These are phyloP conservation scores for Pseudochromis fuscus DNA, from an alignment of 2,797 vertebrate species.

Conservation along the genomic window DNA sequence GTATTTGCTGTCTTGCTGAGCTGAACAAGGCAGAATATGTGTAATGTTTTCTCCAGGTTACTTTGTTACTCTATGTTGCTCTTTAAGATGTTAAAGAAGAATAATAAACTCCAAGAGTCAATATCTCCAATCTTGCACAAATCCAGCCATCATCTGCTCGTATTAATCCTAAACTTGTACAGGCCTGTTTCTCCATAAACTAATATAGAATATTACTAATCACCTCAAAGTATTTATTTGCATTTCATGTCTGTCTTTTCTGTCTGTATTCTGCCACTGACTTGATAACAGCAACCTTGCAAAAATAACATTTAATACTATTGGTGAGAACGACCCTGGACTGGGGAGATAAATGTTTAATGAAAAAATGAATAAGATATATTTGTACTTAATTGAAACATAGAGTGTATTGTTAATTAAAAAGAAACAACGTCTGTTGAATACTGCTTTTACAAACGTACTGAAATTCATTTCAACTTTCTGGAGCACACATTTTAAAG, in stretches of 20 bases:
- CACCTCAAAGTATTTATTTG: neutral
- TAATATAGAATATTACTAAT: no score
- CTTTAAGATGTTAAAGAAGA: neutral
- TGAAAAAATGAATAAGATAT: slow-evolving; percentile 43
- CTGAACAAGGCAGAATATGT: no score
- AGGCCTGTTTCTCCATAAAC: neutral
- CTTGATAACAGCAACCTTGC: neutral
- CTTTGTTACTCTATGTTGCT: no score
- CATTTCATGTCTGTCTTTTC: no score
- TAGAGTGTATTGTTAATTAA: slow-evolving; percentile 23
- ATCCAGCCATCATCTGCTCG: neutral
- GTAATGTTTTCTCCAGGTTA: no score
- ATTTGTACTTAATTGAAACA: slow-evolving; percentile 17
- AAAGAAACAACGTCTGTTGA: slow-evolving; percentile 3
- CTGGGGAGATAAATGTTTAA: slow-evolving; percentile 43
- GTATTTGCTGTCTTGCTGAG: no score
- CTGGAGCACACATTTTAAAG: neutral
- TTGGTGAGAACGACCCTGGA: slow-evolving; percentile 18
- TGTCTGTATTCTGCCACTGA: neutral
- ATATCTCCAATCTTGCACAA: neutral
- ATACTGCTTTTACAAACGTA: neutral
- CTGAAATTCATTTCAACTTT: neutral
- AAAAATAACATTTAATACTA: slow-evolving; percentile 39
- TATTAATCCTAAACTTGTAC: neutral
- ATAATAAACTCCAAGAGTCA: no score